Conservation (phyloP, 2,113 vertebrate species). For the Macroglossus sobrinus region DNA sequence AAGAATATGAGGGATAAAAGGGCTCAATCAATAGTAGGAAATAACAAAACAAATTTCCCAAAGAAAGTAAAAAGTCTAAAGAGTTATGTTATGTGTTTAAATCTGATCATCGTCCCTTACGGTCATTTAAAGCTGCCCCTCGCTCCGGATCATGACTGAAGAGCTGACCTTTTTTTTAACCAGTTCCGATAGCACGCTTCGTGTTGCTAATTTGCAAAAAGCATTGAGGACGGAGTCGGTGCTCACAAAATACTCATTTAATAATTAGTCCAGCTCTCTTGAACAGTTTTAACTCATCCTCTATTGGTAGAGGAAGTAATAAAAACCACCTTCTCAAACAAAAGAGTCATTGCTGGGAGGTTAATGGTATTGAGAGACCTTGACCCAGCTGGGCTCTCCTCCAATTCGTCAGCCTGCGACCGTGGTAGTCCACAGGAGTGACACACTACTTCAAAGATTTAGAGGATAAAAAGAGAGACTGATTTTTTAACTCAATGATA, state of each 20-base stretch:
- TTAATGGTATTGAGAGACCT: too few relatives aligned
- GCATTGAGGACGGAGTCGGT: neutral
- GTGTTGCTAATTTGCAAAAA: neutral
- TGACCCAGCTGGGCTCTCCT: neutral
- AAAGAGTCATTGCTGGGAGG: neutral
- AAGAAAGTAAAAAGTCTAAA: neutral
- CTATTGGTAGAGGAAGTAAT: neutral
- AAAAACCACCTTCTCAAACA: neutral
- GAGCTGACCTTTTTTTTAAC: neutral
- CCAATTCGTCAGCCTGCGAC: neutral
- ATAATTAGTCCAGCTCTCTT: neutral
- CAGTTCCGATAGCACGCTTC: neutral
- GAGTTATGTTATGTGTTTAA: constrained; percentile 22
- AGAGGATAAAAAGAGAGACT: neutral
- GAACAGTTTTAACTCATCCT: neutral
- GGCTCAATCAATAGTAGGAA: neutral
- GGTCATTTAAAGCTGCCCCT: constrained; percentile 3
- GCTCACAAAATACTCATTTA: neutral
- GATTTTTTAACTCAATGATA: neutral
- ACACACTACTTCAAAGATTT: neutral
- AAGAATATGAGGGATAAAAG: neutral
- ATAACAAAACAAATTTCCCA: constrained; percentile 30
- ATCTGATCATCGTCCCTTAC: neutral
- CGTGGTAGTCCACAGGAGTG: neutral
- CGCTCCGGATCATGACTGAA: neutral